Evolutionary conservation across 2,888 invertebrate genomes (phyloP), one percentile per base, ranked within the genome.

Genomic region (Cordilura impudica): DNA sequence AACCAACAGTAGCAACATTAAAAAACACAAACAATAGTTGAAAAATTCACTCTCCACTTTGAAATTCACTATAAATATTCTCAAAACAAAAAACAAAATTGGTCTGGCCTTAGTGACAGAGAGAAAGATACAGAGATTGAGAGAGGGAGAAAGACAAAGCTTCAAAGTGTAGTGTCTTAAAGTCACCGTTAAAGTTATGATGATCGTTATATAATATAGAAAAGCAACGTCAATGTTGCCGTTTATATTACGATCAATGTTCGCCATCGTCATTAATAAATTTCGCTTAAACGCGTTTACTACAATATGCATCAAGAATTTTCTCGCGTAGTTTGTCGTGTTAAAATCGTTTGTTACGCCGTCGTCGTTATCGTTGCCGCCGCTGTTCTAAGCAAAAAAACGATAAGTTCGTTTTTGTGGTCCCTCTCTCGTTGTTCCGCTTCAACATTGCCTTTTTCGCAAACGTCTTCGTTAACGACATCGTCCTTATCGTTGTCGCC

Each of bases 321-420:
- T 79, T 81, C 73, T 73, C 76, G 81, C 76, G 71, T 79, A 78
- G 80, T 71, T 67, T 56, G 63, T 58, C 51, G 61, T 67, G 75
- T 39, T 67, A 67, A 56, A 14, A 54, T n/a, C 49, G 47, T 54
- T 67, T 53, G 51, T 75, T 78, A 79, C 80, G 83, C 83, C 80
- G 84, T 76, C 83, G 84, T 82, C 79, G 84, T 84, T n/a, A n/a
- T n/a, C n/a, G n/a, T n/a, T n/a, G n/a, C n/a, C 31, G 45, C 60
- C 45, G n/a, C n/a, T n/a, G 26, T 26, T 58, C 0, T 54, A 45
- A 67, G 45, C 51, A 51, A 45, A 23, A 49, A 66, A 45, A 63
- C 69, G 63, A 63, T 45, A 19, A 12, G 23, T n/a, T n/a, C n/a
- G 54, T 47, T 56, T 61, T 47, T 69, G 35, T 56, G 47, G 39